Conservation (phyloP, 2,113 vertebrate genomes). For the Burhinus bistriatus region DNA sequence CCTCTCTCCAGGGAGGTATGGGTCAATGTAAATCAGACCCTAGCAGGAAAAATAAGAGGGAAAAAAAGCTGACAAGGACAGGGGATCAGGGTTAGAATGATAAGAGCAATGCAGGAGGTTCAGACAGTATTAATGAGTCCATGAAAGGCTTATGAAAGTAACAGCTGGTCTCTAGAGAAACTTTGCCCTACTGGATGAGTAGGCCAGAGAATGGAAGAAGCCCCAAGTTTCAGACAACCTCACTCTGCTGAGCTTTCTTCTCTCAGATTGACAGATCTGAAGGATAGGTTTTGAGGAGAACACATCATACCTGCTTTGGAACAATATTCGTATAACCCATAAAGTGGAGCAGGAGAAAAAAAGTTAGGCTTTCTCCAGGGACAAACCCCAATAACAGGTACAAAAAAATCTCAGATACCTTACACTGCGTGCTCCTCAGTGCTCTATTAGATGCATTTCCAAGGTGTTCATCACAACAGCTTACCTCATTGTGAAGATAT, state of each 20-base stretch:
- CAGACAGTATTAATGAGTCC: neutral
- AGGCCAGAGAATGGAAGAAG: neutral
- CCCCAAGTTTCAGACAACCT: neutral
- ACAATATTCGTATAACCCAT: neutral
- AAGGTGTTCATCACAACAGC: too few relatives aligned
- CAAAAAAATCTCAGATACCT: too few relatives aligned
- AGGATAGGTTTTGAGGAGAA: neutral
- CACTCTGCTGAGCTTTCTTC: neutral
- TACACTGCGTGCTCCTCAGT: too few relatives aligned
- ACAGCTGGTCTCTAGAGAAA: neutral
- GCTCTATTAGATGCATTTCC: too few relatives aligned
- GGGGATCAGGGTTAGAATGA: neutral
- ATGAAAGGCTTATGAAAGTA: neutral
- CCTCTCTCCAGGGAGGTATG: neutral
- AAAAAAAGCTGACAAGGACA: neutral
- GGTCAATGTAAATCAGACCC: neutral
- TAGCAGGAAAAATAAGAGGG: neutral
- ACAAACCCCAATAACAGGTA: too few relatives aligned
- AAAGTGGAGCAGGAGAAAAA: neutral
- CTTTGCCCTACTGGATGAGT: neutral
- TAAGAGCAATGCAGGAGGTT: neutral
- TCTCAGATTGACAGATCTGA: neutral
- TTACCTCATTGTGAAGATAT: too few relatives aligned
- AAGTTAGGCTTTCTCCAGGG: too few relatives aligned
- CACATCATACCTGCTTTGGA: neutral